phyloP scores from a whole-genome alignment of 23 tunicate genomes.

The Aplidium turbinatum region DNA sequence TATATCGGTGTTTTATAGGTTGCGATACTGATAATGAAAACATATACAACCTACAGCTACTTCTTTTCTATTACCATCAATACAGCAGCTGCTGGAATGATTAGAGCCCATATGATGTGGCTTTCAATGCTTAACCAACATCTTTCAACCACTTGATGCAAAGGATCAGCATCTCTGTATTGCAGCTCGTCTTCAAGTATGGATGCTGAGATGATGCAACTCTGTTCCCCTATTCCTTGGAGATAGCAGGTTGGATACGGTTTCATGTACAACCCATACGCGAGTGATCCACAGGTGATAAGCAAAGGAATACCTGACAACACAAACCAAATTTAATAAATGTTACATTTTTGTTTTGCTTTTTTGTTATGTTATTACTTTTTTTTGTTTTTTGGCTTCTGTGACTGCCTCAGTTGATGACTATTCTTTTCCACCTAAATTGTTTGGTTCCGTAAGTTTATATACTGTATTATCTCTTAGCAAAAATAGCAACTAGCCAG shows the following conservation, averaged over 20 bases:
- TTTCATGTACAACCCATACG: slow-evolving; percentile 44
- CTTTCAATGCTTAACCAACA: slow-evolving; percentile 73
- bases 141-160: slow-evolving; percentile 57
- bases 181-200: not conserved
- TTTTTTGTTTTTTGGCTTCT: too few species aligned
- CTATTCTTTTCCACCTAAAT: too few species aligned
- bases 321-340: too few species aligned
- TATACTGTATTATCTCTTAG: too few species aligned
- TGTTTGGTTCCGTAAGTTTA: too few species aligned
- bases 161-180: slow-evolving; percentile 58
- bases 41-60: too few species aligned
- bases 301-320: slow-evolving; percentile 61
- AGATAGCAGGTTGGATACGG: slow-evolving; percentile 88
- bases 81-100: slow-evolving; percentile 44
- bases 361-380: too few species aligned
- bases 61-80: slow-evolving; percentile 61
- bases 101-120: slow-evolving; percentile 52
- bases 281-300: slow-evolving; percentile 34
- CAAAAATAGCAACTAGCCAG: not conserved
- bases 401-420: too few species aligned
- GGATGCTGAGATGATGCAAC: slow-evolving; percentile 15
- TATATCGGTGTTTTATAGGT: too few species aligned
- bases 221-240: slow-evolving; percentile 74
- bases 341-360: too few species aligned
- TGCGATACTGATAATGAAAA: too few species aligned